A percentile compares a stretch with the other conserved stretches of the same genome.
These are phyloP conservation scores for Sebastes fasciatus DNA, from an alignment of 2,113 vertebrate genomes.

Conservation along the genomic window DNA sequence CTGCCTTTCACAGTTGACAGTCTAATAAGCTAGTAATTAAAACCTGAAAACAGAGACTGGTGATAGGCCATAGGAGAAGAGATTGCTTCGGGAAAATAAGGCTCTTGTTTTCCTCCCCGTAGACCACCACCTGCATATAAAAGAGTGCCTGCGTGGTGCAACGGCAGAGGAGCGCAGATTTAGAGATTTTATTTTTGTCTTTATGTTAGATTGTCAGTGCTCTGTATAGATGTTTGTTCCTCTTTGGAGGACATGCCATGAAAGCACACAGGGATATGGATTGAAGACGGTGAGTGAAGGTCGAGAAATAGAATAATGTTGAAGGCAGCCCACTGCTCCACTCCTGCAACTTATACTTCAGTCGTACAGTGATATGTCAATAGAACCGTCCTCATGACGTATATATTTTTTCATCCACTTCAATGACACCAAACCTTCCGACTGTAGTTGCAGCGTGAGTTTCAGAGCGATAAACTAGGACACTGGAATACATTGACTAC, in stretches of 20 bases:
- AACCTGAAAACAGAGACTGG: constrained; percentile 62
- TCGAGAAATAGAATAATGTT: constrained; percentile 10
- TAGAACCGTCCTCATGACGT: not conserved
- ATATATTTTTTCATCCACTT: not conserved
- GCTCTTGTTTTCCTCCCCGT: constrained; percentile 59
- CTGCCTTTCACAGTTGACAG: constrained; percentile 44
- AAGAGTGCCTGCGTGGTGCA: constrained; percentile 28
- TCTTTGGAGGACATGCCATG: constrained; percentile 4
- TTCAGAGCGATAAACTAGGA: constrained; percentile 43
- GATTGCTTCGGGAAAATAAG: constrained; percentile 65
- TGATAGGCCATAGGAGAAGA: constrained; percentile 49
- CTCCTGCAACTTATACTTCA: not conserved
- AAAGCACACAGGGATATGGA: constrained; percentile 5
- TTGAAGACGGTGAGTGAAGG: not conserved
- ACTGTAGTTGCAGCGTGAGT: not conserved
- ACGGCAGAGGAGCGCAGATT: constrained; percentile 5
- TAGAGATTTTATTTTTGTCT: constrained; percentile 25
- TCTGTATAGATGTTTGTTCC: constrained; percentile 7
- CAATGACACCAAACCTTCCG: constrained; percentile 7
- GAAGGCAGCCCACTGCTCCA: not conserved
- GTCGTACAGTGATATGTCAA: not conserved
- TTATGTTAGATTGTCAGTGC: constrained; percentile 9
- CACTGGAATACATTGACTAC: constrained; percentile 26
- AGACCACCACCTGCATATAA: constrained; percentile 58
- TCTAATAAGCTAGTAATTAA: constrained; percentile 76